Percentiles rank a stretch among this genome's conserved stretches.
Evolutionary conservation across 1,140 invertebrate species (phyloP).

Genomic region (Battus philenor): DNA sequence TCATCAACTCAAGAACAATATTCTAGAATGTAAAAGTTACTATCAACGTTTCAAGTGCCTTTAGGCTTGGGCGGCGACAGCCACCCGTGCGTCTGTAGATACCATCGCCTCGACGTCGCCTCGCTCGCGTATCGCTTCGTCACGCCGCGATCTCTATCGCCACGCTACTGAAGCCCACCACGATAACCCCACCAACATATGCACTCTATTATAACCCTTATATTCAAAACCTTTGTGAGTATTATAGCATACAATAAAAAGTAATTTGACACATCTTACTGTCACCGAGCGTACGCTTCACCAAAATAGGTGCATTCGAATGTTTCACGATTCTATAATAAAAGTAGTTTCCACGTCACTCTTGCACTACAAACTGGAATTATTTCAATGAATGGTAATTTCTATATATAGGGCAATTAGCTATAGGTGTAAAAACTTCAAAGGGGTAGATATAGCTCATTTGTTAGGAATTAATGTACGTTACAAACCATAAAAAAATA

Average conservation of each 20-base stretch:
- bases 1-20: too few relatives aligned
- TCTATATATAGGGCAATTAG: too few relatives aligned
- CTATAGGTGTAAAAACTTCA: too few relatives aligned
- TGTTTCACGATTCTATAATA: constrained; percentile 54
- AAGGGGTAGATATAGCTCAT: too few relatives aligned
- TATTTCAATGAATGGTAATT: too few relatives aligned
- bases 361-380: too few relatives aligned
- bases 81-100: constrained; percentile 54
- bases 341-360: too few relatives aligned
- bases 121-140: constrained; percentile 44
- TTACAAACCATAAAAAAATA: too few relatives aligned
- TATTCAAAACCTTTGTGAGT: background rate
- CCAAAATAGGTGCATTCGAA: constrained; percentile 25
- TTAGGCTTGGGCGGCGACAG: constrained; percentile 20
- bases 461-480: too few relatives aligned
- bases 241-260: constrained; percentile 11
- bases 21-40: too few relatives aligned
- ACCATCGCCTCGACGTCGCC: constrained; percentile 38
- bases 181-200: constrained; percentile 18
- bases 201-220: constrained; percentile 21
- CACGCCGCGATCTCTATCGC: constrained; percentile 54
- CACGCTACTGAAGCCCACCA: constrained; percentile 43
- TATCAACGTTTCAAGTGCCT: constrained; percentile 4
- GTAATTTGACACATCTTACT: background rate
- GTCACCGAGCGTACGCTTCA: constrained; percentile 8